Conservation (phyloP, 2,113 vertebrate genomes). For the Lepisosteus oculatus region DNA sequence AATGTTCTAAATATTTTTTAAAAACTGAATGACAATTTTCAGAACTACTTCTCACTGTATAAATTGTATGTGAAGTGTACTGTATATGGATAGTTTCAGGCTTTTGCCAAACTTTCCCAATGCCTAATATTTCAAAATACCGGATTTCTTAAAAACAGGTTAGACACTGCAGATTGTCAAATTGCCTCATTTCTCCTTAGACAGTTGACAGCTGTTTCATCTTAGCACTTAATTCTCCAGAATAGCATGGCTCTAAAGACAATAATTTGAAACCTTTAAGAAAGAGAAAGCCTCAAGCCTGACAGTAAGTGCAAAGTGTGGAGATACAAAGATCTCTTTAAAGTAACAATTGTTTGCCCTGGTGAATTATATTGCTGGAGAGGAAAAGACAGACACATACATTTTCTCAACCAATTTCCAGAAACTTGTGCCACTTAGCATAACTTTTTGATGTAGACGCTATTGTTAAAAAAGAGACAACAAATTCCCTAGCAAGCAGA, state of each 20-base stretch:
- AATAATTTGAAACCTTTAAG: neutral
- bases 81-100: slow-evolving; percentile 13
- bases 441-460: slow-evolving; percentile 44
- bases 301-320: neutral
- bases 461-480: slow-evolving; percentile 55
- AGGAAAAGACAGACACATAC: slow-evolving; percentile 17
- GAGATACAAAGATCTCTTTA: slow-evolving; percentile 16
- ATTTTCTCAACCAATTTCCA: slow-evolving; percentile 17
- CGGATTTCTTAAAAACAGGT: neutral
- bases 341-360: slow-evolving; percentile 16
- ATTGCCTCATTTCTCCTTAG: neutral
- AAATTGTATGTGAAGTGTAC: slow-evolving; percentile 32
- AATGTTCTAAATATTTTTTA: slow-evolving; percentile 39
- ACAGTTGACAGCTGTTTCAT: slow-evolving; percentile 24
- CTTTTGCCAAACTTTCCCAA: too few species aligned
- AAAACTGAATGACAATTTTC: slow-evolving; percentile 39
- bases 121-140: neutral
- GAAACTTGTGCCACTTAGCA: slow-evolving; percentile 41
- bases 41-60: slow-evolving; percentile 21
- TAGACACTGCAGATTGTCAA: slow-evolving; percentile 10
- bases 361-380: slow-evolving; percentile 22
- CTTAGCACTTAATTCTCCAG: neutral
- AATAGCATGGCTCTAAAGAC: neutral
- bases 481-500: slow-evolving; percentile 54
- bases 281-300: neutral